These are phyloP conservation scores for Peromyscus maniculatus DNA, from an alignment of 2,113 vertebrate genomes.

Conservation along the genomic window DNA sequence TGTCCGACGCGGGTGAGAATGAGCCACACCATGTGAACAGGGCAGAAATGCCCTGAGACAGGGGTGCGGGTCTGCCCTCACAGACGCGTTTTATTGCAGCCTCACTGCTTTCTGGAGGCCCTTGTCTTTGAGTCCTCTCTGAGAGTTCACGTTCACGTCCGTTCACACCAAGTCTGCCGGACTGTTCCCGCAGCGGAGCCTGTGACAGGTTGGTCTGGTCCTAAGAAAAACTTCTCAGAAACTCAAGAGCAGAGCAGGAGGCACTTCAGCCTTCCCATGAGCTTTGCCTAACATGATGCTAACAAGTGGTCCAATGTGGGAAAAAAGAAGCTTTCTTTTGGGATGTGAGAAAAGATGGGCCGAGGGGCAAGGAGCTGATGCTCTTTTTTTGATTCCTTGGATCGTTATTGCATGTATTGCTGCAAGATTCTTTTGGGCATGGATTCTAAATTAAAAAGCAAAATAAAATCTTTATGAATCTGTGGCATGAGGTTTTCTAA, in stretches of 20 bases:
- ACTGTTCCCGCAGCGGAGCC: background rate
- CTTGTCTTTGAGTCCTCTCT: background rate
- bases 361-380: fast-evolving
- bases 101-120: background rate
- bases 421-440: constrained; percentile 71
- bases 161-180: background rate
- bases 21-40: background rate
- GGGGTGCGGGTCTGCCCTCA: background rate
- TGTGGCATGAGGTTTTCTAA: constrained; percentile 79
- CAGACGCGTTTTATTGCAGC: background rate
- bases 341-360: background rate
- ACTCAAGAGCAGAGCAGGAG: background rate
- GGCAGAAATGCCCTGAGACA: background rate
- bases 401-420: constrained; percentile 73
- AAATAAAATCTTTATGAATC: constrained; percentile 81
- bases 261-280: background rate
- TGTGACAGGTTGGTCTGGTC: constrained; percentile 1
- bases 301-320: constrained; percentile 26
- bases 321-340: constrained; percentile 49
- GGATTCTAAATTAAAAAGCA: constrained; percentile 83
- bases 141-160: background rate
- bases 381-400: background rate
- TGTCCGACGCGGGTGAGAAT: background rate
- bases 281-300: background rate
- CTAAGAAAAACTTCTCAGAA: constrained; percentile 55